Conservation (phyloP, 1,140 invertebrate genomes). For the Papilio xuthus region DNA sequence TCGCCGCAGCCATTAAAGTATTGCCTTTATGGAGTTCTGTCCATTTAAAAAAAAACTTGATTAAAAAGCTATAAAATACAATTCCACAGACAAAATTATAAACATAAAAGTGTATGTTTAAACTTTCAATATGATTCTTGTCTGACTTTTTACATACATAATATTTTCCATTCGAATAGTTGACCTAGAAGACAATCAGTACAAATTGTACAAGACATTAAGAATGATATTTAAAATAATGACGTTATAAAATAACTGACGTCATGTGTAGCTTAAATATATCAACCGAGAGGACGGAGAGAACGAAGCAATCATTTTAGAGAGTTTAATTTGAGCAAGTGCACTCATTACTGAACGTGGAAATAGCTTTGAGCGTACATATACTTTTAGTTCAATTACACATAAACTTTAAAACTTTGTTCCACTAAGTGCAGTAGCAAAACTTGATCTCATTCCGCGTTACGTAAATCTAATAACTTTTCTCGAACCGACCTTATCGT, state of each 20-base stretch:
- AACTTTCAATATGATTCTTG: not conserved
- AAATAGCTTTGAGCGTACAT: not conserved
- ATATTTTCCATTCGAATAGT: not conserved
- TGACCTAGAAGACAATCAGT: not conserved
- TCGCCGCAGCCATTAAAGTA: not conserved
- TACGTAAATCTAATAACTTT: not conserved
- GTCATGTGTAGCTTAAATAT: not conserved
- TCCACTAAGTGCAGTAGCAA: not conserved
- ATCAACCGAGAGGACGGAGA: too few species aligned
- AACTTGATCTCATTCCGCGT: not conserved
- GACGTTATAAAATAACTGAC: not conserved
- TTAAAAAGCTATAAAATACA: slow-evolving; percentile 24
- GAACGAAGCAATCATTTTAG: not conserved
- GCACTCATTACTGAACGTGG: not conserved
- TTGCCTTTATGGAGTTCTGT: slow-evolving; percentile 15
- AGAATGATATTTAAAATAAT: too few species aligned
- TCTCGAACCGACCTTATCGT: not conserved
- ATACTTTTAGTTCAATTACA: not conserved
- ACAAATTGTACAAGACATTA: too few species aligned
- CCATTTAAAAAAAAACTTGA: slow-evolving; percentile 29
- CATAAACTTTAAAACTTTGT: not conserved
- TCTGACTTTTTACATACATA: not conserved
- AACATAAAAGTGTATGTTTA: not conserved
- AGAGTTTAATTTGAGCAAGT: not conserved
- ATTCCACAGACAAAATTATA: not conserved